phyloP scores from a whole-genome alignment of 2,113 vertebrate species.

The Sprattus sprattus region DNA sequence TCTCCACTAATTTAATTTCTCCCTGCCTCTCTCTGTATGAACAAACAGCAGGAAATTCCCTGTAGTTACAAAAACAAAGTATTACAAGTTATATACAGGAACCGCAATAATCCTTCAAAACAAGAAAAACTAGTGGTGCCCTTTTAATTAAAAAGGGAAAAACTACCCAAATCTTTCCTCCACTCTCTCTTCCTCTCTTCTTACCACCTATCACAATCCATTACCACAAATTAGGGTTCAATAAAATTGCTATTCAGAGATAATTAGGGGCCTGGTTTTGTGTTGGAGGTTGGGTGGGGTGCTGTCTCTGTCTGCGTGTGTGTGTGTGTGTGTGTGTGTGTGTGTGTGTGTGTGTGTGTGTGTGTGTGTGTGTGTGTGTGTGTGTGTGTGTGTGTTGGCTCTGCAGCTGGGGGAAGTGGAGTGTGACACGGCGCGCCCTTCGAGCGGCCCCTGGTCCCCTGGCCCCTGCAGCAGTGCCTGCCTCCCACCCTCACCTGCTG shows the following conservation, averaged over 20 bases:
- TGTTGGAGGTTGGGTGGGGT: slow-evolving; percentile 54
- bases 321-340: too few species aligned
- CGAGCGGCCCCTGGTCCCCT: slow-evolving; percentile 51
- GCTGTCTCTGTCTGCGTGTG: slow-evolving; percentile 35
- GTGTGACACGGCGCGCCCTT: slow-evolving; percentile 70
- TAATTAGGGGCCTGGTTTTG: slow-evolving; percentile 80
- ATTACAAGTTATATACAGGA: background rate
- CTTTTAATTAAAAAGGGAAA: slow-evolving; percentile 24
- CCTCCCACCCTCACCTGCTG: slow-evolving; percentile 76
- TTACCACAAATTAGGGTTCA: slow-evolving; percentile 86
- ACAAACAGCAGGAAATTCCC: background rate
- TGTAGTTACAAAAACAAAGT: background rate
- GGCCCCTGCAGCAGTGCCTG: slow-evolving; percentile 62
- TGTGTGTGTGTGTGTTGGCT: slow-evolving; percentile 44
- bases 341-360: background rate
- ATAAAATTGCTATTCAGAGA: slow-evolving; percentile 86
- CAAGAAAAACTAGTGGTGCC: background rate
- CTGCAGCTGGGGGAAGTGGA: slow-evolving; percentile 74
- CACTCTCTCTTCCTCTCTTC: slow-evolving; percentile 55
- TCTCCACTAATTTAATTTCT: background rate
- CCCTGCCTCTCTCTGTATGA: background rate
- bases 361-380: slow-evolving; percentile 33
- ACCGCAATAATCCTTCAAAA: background rate
- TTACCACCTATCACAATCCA: slow-evolving; percentile 80
- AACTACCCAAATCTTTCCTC: slow-evolving; percentile 59